phyloP scores from a whole-genome alignment of 2,113 vertebrate species.

The Accipiter virgatus region DNA sequence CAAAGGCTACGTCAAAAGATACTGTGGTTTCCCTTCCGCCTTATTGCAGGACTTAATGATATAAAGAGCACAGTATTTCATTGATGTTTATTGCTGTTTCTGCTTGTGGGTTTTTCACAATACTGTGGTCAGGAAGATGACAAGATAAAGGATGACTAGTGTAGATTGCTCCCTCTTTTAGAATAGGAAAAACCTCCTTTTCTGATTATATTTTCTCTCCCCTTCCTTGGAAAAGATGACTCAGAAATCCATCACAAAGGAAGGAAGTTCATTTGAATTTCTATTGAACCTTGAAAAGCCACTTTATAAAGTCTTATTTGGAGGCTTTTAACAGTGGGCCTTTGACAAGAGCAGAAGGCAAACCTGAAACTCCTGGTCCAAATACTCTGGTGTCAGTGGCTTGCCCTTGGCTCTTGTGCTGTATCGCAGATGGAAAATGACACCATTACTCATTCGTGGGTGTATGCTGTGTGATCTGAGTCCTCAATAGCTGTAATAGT shows the following conservation, averaged over 20 bases:
- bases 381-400: background rate
- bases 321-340: constrained; percentile 7
- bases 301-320: background rate
- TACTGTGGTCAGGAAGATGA: constrained; percentile 15
- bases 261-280: constrained; percentile 32
- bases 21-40: background rate
- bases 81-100: constrained; percentile 1
- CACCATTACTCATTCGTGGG: constrained; percentile 12
- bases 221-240: constrained; percentile 17
- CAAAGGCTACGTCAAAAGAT: constrained; percentile 54
- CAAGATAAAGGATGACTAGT: constrained; percentile 7
- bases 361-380: background rate
- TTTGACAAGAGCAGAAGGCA: constrained; percentile 10
- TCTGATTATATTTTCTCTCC: constrained; percentile 29
- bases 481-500: background rate
- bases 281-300: constrained; percentile 1
- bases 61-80: background rate
- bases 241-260: constrained; percentile 34
- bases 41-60: background rate
- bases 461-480: background rate
- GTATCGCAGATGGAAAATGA: background rate
- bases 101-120: constrained; percentile 26
- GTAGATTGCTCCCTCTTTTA: constrained; percentile 19
- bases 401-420: background rate
- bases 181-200: constrained; percentile 24